Evolutionary conservation across 1,140 invertebrate genomes (phyloP).

Genomic region (Drosophila littoralis): DNA sequence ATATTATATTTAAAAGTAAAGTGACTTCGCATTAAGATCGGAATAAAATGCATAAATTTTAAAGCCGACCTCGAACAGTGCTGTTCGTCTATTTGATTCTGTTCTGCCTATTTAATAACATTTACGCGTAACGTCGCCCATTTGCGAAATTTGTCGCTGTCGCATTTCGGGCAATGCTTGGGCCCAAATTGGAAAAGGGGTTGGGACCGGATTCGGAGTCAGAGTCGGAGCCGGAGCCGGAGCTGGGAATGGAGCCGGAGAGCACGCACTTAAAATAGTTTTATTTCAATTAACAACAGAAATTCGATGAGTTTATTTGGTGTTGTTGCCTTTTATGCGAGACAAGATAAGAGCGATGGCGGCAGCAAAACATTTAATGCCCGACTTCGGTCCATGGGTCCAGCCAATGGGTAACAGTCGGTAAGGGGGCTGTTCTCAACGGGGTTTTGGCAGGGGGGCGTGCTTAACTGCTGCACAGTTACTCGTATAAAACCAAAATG

Average conservation of each 20-base stretch:
- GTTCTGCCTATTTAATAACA: conserved; percentile 39
- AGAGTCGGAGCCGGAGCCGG: not conserved
- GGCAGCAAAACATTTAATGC: conserved; percentile 70
- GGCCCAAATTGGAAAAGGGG: not conserved
- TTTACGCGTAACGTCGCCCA: conserved; percentile 7
- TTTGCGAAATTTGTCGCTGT: conserved; percentile 21
- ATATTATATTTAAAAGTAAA: not conserved
- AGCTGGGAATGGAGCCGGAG: not conserved
- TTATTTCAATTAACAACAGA: conserved; percentile 83
- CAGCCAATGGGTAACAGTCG: conserved; percentile 13
- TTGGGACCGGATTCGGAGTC: not conserved
- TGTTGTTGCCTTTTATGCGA: conserved; percentile 77
- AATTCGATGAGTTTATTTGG: conserved; percentile 82
- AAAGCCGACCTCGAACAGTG: conserved; percentile 2
- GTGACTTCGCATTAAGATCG: not conserved
- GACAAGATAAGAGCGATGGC: conserved; percentile 80
- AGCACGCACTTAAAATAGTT: conserved; percentile 68
- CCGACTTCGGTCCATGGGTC: conserved; percentile 36
- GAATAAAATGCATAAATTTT: not conserved
- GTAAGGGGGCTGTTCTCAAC: not conserved
- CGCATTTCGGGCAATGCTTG: conserved; percentile 16
- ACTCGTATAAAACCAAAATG: conserved; percentile 34
- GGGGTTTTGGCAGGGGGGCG: conserved; percentile 16
- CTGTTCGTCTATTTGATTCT: too few species aligned
- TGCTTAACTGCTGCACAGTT: conserved; percentile 49